These are phyloP conservation scores for Coecobrya sp. DNA, from an alignment of 2,888 invertebrate genomes.

Conservation along the genomic window DNA sequence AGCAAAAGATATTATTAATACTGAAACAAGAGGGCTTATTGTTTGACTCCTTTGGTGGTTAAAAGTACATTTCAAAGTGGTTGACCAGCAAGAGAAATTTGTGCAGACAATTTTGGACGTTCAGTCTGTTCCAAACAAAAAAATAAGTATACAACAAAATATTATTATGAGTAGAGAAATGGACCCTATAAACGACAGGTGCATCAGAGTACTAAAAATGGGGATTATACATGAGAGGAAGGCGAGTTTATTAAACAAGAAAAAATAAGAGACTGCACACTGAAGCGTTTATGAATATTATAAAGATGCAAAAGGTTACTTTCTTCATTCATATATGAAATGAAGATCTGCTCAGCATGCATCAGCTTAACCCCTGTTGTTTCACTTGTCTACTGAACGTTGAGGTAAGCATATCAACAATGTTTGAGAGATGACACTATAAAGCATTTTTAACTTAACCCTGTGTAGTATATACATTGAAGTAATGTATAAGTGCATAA, in stretches of 20 bases:
- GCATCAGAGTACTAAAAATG: not conserved
- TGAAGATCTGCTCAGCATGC: slow-evolving; percentile 57
- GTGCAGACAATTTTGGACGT: not conserved
- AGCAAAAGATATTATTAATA: not conserved
- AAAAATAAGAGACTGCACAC: not conserved
- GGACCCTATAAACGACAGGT: not conserved
- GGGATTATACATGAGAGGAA: not conserved
- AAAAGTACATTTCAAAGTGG: not conserved
- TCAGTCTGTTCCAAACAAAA: not conserved
- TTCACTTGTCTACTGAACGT: slow-evolving; percentile 16
- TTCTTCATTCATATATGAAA: slow-evolving; percentile 73
- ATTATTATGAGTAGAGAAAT: not conserved
- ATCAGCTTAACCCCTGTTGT: slow-evolving; percentile 56
- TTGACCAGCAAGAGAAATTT: no score
- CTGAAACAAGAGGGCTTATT: not conserved
- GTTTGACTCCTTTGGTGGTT: not conserved
- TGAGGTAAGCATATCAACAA: slow-evolving; percentile 5
- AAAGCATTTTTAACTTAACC: not conserved
- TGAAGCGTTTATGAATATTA: not conserved
- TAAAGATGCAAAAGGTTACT: slow-evolving; percentile 5
- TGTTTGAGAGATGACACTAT: not conserved
- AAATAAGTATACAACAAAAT: not conserved
- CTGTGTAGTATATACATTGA: not conserved
- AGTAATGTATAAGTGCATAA: not conserved
- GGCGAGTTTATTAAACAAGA: not conserved